Evolutionary conservation across 1,140 invertebrate genomes (phyloP).

Genomic region (Lethrus apterus): DNA sequence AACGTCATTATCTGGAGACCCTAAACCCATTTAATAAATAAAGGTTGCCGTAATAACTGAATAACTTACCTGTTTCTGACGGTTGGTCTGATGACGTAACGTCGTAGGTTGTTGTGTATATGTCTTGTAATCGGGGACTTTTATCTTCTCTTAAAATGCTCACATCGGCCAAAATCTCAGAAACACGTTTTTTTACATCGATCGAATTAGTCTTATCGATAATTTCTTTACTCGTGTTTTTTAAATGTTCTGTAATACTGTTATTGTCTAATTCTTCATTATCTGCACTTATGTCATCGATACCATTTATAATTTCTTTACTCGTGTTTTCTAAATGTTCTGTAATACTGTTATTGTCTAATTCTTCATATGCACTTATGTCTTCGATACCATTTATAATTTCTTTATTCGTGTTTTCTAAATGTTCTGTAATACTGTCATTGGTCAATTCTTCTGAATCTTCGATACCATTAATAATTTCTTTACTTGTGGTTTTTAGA

Average conservation of each 20-base stretch:
- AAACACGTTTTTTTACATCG: constrained; percentile 34
- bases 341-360: constrained; percentile 1
- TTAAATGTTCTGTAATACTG: neutral
- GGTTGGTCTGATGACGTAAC: constrained; percentile 29
- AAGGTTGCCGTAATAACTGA: neutral
- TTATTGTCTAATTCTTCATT: neutral
- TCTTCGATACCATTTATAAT: too few species aligned
- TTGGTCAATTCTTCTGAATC: neutral
- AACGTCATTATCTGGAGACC: constrained; percentile 8
- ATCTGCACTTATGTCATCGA: neutral
- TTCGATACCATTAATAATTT: neutral
- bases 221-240: neutral
- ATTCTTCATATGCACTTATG: neutral
- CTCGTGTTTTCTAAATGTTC: neutral
- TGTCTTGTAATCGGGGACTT: constrained; percentile 33
- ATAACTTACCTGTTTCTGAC: constrained; percentile 29
- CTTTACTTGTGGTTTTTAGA: neutral
- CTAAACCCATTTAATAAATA: constrained; percentile 17
- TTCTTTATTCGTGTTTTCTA: neutral
- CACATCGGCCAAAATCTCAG: constrained; percentile 33
- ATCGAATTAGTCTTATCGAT: constrained; percentile 1
- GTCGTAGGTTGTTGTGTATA: constrained; percentile 36
- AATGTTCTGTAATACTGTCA: neutral
- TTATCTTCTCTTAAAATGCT: constrained; percentile 27
- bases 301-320: neutral